Evolutionary conservation across 2,888 invertebrate species (phyloP).

Genomic region (Tenthredo scrophulariae): DNA sequence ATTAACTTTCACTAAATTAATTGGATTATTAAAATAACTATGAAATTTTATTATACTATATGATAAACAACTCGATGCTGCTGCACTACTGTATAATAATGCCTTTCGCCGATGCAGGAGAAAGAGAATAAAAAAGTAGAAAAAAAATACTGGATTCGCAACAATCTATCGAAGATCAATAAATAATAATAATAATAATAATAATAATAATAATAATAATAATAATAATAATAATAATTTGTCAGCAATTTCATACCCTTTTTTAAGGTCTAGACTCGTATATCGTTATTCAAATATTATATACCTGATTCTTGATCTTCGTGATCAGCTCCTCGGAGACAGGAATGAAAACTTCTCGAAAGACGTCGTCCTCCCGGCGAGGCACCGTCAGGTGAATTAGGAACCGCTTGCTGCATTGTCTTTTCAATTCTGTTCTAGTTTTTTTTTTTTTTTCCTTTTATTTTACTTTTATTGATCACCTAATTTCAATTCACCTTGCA

Average conservation of each 20-base stretch:
- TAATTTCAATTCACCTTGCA: no score
- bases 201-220: no score
- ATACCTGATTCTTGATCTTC: constrained; percentile 77
- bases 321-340: constrained; percentile 81
- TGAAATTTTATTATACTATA: neutral
- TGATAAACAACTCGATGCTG: neutral
- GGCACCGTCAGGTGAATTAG: constrained; percentile 71
- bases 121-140: neutral
- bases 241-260: neutral
- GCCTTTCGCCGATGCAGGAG: neutral
- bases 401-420: constrained; percentile 67
- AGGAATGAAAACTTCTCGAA: constrained; percentile 85
- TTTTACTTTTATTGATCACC: neutral
- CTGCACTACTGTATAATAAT: neutral
- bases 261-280: neutral
- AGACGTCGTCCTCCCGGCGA: constrained; percentile 79
- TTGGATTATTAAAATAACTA: neutral
- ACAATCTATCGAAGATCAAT: neutral
- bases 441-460: neutral
- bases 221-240: no score
- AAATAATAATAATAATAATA: neutral
- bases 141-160: neutral
- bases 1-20: neutral
- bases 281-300: neutral
- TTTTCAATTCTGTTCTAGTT: neutral